A percentile compares a stretch with the other conserved stretches of the same genome.
Evolutionary conservation across 2,797 vertebrate genomes (phyloP).

Genomic region (Sebastes dallii): DNA sequence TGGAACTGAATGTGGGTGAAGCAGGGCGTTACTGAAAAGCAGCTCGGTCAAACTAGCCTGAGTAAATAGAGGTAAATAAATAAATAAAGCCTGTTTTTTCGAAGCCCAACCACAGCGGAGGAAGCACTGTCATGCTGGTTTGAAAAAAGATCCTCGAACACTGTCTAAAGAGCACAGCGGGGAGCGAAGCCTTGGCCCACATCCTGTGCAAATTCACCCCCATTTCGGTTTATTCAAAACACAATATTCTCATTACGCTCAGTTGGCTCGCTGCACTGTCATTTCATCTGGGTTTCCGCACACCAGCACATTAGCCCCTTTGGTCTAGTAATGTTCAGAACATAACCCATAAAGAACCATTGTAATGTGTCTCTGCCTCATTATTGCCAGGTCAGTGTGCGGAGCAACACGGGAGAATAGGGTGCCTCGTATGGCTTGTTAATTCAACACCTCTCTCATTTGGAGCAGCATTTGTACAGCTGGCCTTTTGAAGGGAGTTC

Average conservation of each 20-base stretch:
- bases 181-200: slow-evolving; percentile 51
- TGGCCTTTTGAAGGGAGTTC: slow-evolving; percentile 68
- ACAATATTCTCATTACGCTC: slow-evolving; percentile 68
- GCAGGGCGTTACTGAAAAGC: slow-evolving; percentile 46
- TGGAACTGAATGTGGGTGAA: slow-evolving; percentile 50
- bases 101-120: slow-evolving; percentile 18
- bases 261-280: slow-evolving; percentile 54
- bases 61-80: slow-evolving; percentile 62
- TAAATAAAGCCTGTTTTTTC: slow-evolving; percentile 48
- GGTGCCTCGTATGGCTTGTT: slow-evolving; percentile 64
- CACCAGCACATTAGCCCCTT: slow-evolving; percentile 66
- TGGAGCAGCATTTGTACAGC: slow-evolving; percentile 72
- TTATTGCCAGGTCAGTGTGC: slow-evolving; percentile 73
- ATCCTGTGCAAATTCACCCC: slow-evolving; percentile 66
- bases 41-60: slow-evolving; percentile 39
- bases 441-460: slow-evolving; percentile 79
- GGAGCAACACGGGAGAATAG: slow-evolving; percentile 54
- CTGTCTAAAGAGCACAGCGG: slow-evolving; percentile 52
- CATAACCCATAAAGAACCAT: slow-evolving; percentile 71
- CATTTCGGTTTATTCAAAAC: slow-evolving; percentile 67
- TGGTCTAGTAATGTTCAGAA: slow-evolving; percentile 68
- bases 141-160: slow-evolving; percentile 53
- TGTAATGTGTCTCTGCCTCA: slow-evolving; percentile 70
- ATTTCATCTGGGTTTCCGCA: slow-evolving; percentile 64
- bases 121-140: slow-evolving; percentile 53